Evolutionary conservation across 2,797 vertebrate species (phyloP), one percentile per base, ranked within the genome.

Genomic region (Pangasius sanitwongsei): DNA sequence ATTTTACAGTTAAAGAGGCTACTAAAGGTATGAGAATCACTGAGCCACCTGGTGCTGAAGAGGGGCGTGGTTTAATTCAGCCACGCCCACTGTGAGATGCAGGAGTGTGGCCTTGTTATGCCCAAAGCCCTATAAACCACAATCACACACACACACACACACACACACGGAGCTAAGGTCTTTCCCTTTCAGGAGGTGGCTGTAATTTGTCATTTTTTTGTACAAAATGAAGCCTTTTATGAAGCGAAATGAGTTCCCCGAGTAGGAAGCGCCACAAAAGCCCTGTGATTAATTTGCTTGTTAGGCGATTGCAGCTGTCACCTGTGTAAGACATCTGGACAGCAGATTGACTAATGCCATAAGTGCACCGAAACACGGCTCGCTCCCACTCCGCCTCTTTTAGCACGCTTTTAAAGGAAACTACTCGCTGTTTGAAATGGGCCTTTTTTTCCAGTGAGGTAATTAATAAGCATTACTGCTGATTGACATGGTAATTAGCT

Each of bases 261-360:
- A 95, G 95, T 96, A 96, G 95, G 95, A 96, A 96, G 95, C 95
- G 89, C 94, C 95, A 96, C 95, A 96, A 96, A 97, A 96, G 95
- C 95, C 91, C 95, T 91, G 90, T 96, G 95, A 97, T 96, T 97
- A 96, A 97, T 97, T 96, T 96, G 95, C 96, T 97, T 96, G 96
- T 97, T 96, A 97, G 96, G 95, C 95, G 94, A 95, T 96, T 96
- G 95, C 96, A 96, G 96, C 96, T 96, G 96, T 96, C 96, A 96
- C 96, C 96, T 97, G 96, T 96, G 95, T 94, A 95, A 96, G 95
- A 96, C 96, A 97, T 97, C 96, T 97, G 96, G 96, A 96, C 96
- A 96, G 96, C 95, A 96, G 95, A 96, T 95, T 96, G 96, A 96
- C 96, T 96, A 96, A 96, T 96, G 95, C 96, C 95, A 96, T 94